phyloP scores from a whole-genome alignment of 2,888 invertebrate genomes.

The Caenorhabditis angaria region DNA sequence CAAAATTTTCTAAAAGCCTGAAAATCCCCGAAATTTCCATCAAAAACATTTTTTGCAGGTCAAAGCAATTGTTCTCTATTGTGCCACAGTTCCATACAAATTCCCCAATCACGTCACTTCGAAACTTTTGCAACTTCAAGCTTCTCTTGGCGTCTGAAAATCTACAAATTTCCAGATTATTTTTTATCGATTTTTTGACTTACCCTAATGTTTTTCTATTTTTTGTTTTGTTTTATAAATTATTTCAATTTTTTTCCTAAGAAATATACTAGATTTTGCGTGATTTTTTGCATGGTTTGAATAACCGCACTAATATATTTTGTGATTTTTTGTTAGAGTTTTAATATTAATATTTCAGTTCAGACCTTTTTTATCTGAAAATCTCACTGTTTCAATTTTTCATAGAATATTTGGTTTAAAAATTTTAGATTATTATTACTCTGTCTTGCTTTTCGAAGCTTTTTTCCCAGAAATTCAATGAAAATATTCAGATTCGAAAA shows the following conservation, averaged over 20 bases:
- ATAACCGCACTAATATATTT: background rate
- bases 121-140: conserved; percentile 65
- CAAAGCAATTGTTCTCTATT: conserved; percentile 65
- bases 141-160: conserved; percentile 49
- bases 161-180: background rate
- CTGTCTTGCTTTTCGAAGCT: conserved; percentile 1
- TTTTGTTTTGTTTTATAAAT: background rate
- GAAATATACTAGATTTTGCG: background rate
- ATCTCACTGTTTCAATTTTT: too few species aligned
- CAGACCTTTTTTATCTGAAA: background rate
- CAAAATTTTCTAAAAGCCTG: background rate
- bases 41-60: conserved; percentile 47
- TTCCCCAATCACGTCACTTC: conserved; percentile 68
- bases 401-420: too few species aligned
- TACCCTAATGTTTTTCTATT: background rate
- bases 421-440: too few species aligned
- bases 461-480: too few species aligned
- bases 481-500: too few species aligned
- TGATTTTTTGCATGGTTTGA: background rate
- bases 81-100: conserved; percentile 66
- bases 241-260: background rate
- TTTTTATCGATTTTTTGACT: background rate
- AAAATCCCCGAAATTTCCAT: background rate
- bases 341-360: background rate
- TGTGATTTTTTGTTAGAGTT: background rate